Evolutionary conservation across 2,113 vertebrate species (phyloP), one percentile per base, ranked within the genome.

Genomic region (Cyanistes caeruleus): DNA sequence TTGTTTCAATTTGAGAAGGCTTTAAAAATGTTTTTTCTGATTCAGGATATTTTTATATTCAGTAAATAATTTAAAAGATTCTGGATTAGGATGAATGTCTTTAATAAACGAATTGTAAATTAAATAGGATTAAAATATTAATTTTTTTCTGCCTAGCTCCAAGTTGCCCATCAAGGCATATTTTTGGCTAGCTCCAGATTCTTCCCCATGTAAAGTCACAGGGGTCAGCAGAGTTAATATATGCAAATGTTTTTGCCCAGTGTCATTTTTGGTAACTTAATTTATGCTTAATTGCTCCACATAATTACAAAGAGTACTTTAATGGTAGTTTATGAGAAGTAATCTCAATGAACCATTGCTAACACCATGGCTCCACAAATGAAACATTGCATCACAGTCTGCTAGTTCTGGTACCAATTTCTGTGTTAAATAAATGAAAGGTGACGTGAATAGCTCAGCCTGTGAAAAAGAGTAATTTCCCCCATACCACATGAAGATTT

Each of bases 221-320:
- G 53, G 49, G 52, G 24, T 93, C 55, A 69, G 33, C 23, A 76
- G 48, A 60, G 22, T 65, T 91, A 82, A 81, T 74, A 44, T 27
- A 49, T 63, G 52, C 39, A 69, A 77, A 59, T 0, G 0, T 52
- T 94, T 89, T 79, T 76, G 12, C 25, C 52, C n/a, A 51, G 0
- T 91, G 70, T 73, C 2, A 76, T 85, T 95, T 96, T 85, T 91
- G n/a, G 49, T 96, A 83, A 76, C 67, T 90, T 62, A 85, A 79
- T 87, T 89, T 85, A 59, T 58, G 62, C 86, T 84, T 91, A 78
- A 90, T 94, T 85, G 70, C 59, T 35, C 53, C 37, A n/a, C n/a
- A 10, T 77, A 39, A 90, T 86, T 96, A 84, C 74, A 88, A 84
- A 49, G 79, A 35, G 13, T 86, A 48, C 28, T 89, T 85, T 17